Conservation (phyloP, 2,888 invertebrate genomes). For the Spisula subtruncata region DNA sequence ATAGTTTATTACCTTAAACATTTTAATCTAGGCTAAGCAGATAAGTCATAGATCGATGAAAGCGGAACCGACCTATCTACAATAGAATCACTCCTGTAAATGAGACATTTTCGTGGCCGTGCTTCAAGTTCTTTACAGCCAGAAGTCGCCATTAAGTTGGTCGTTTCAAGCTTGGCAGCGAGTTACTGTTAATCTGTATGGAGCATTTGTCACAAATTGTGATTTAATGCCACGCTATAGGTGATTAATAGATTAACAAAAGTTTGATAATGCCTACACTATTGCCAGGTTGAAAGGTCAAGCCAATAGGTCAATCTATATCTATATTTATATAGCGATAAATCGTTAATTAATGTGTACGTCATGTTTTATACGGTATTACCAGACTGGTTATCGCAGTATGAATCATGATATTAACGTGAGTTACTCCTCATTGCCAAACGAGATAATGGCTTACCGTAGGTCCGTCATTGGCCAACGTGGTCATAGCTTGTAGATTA, state of each 20-base stretch:
- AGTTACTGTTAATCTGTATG: conserved; percentile 25
- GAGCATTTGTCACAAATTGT: conserved; percentile 55
- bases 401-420: conserved; percentile 30
- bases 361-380: conserved; percentile 38
- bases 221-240: conserved; percentile 56
- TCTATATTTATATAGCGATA: conserved; percentile 41
- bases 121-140: neutral
- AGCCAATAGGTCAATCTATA: conserved; percentile 44
- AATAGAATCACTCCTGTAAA: neutral
- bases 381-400: conserved; percentile 18
- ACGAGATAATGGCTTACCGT: conserved; percentile 33
- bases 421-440: conserved; percentile 24
- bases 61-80: neutral
- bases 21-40: conserved; percentile 16
- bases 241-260: conserved; percentile 62
- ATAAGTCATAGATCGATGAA: neutral
- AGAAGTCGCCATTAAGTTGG: neutral
- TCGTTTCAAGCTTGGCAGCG: conserved; percentile 44
- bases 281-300: conserved; percentile 46
- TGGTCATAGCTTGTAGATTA: neutral
- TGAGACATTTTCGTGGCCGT: neutral
- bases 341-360: conserved; percentile 23
- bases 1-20: neutral
- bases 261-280: conserved; percentile 44
- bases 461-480: conserved; percentile 35